Percentiles rank a stretch among this genome's conserved stretches.
phyloP scores from a whole-genome alignment of 2,888 invertebrate species.

The Acanthopleura granulata region DNA sequence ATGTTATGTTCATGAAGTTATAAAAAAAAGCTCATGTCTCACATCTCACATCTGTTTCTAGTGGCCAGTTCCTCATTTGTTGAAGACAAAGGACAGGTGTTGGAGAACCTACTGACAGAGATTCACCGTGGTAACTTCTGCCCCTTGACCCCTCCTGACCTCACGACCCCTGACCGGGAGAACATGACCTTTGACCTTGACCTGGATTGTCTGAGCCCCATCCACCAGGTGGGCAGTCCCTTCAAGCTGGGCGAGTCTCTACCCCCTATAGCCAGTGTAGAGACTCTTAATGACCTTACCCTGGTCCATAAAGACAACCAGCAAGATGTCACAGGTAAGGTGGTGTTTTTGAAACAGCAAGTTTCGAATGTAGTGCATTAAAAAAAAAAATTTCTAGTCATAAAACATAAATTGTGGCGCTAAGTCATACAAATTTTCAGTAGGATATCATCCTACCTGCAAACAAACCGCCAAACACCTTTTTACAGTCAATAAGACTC shows the following conservation, averaged over 20 bases:
- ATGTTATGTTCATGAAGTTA: too few species aligned
- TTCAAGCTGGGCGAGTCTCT: not conserved
- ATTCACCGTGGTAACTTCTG: constrained; percentile 58
- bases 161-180: constrained; percentile 32
- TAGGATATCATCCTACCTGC: too few species aligned
- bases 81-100: constrained; percentile 46
- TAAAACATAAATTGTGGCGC: too few species aligned
- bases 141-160: constrained; percentile 39
- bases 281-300: constrained; percentile 15
- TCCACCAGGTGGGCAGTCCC: constrained; percentile 47
- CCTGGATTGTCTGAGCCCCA: constrained; percentile 52
- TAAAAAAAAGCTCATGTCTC: too few species aligned
- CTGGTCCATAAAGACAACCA: not conserved
- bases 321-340: not conserved
- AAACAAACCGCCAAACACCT: too few species aligned
- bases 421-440: too few species aligned
- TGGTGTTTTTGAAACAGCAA: too few species aligned
- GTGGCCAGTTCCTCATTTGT: constrained; percentile 59
- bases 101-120: constrained; percentile 55
- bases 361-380: too few species aligned
- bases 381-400: too few species aligned
- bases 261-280: constrained; percentile 16
- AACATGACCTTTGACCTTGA: constrained; percentile 34
- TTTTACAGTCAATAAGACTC: too few species aligned
- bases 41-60: constrained; percentile 25